Evolutionary conservation across 2,888 invertebrate species (phyloP).

Genomic region (Scaptomyza caliginosa): DNA sequence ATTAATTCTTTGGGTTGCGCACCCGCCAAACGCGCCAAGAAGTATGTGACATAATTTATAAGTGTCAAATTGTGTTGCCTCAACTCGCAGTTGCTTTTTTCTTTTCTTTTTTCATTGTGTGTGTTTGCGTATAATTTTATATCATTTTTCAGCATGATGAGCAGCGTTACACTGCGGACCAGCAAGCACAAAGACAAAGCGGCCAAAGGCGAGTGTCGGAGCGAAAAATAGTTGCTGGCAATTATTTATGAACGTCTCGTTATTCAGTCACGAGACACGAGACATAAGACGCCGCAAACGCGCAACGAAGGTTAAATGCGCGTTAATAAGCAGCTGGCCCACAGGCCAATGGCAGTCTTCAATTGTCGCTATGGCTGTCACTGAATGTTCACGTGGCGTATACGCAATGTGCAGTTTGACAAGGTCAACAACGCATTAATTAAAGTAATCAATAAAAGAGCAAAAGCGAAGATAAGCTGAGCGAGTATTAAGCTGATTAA

Average conservation of each 20-base stretch:
- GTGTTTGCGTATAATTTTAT: constrained; percentile 60
- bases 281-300: constrained; percentile 26
- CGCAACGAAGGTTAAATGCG: constrained; percentile 65
- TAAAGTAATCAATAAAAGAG: neutral
- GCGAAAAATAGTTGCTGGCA: constrained; percentile 61
- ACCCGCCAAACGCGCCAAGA: constrained; percentile 44
- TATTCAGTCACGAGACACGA: constrained; percentile 23
- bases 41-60: constrained; percentile 76
- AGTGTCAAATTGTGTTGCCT: constrained; percentile 67
- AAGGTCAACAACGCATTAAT: neutral
- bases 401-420: constrained; percentile 29
- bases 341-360: constrained; percentile 44
- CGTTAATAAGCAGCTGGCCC: constrained; percentile 65
- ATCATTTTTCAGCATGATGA: constrained; percentile 62
- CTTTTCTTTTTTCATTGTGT: neutral
- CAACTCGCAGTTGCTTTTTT: constrained; percentile 23
- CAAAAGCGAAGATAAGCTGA: neutral
- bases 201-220: neutral
- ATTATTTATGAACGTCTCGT: constrained; percentile 67
- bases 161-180: constrained; percentile 1
- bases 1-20: constrained; percentile 38
- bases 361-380: constrained; percentile 23
- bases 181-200: neutral
- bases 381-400: constrained; percentile 32
- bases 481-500: neutral